Evolutionary conservation across 2,888 invertebrate genomes (phyloP).

Genomic region (Trissolcus japonicus): DNA sequence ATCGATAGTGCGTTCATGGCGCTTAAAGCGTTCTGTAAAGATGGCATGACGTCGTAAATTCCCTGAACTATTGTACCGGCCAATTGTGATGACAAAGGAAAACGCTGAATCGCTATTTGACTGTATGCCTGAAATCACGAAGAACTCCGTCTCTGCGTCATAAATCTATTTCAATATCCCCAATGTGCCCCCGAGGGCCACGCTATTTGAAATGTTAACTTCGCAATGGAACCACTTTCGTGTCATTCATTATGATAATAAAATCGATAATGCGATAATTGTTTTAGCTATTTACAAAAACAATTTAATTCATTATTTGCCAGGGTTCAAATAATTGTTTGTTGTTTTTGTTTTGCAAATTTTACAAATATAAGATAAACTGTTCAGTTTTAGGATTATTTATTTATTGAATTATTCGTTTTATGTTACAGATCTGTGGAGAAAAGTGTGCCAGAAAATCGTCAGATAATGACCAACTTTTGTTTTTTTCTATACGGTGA

Average conservation of each 20-base stretch:
- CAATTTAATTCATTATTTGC: too few relatives aligned
- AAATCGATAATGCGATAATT: neutral
- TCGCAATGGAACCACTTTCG: slow-evolving; percentile 8
- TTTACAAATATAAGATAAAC: neutral
- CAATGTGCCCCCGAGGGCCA: slow-evolving; percentile 20
- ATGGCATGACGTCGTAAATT: slow-evolving; percentile 65
- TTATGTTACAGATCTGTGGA: too few relatives aligned
- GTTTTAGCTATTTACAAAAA: too few relatives aligned
- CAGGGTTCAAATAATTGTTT: too few relatives aligned
- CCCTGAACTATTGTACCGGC: slow-evolving; percentile 60
- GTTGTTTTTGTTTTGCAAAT: neutral
- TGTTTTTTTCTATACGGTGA: too few relatives aligned
- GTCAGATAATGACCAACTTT: too few relatives aligned
- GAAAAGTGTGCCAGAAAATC: too few relatives aligned
- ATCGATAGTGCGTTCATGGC: slow-evolving; percentile 56
- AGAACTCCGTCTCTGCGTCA: slow-evolving; percentile 55
- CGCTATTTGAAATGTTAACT: slow-evolving; percentile 35
- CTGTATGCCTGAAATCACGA: slow-evolving; percentile 61
- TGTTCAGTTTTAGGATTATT: neutral
- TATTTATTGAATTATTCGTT: too few relatives aligned
- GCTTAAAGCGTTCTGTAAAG: slow-evolving; percentile 59
- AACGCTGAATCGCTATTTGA: slow-evolving; percentile 66
- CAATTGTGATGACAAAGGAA: slow-evolving; percentile 65
- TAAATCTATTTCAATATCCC: slow-evolving; percentile 61
- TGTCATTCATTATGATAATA: slow-evolving; percentile 5